A percentile compares a stretch with the other conserved stretches of the same genome.
phyloP scores from a whole-genome alignment of 2,113 vertebrate genomes.

The Calidris pugnax region DNA sequence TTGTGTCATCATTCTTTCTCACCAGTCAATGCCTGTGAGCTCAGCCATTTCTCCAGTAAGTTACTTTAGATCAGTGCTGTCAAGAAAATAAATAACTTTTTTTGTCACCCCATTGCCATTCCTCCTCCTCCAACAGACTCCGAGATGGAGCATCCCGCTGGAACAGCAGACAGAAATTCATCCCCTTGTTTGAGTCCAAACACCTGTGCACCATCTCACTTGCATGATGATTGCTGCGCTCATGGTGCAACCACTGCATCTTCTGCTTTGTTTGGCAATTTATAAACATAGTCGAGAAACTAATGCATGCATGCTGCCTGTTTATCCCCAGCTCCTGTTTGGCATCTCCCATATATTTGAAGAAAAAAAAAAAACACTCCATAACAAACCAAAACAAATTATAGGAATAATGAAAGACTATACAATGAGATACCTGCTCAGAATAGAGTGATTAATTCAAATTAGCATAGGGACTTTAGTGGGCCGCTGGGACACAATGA shows the following conservation, averaged over 20 bases:
- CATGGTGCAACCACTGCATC: not conserved
- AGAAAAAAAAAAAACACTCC: not conserved
- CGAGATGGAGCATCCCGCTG: not conserved
- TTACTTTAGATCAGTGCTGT: not conserved
- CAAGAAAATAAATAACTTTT: slow-evolving; percentile 5
- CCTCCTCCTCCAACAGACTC: not conserved
- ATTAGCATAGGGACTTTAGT: slow-evolving; percentile 31
- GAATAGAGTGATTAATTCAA: slow-evolving; percentile 44
- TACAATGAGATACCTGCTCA: slow-evolving; percentile 15
- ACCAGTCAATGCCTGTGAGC: not conserved
- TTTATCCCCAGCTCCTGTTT: not conserved
- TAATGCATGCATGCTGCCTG: not conserved
- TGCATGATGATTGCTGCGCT: not conserved
- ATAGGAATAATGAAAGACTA: slow-evolving; percentile 2
- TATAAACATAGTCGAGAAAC: not conserved
- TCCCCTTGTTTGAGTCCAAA: not conserved
- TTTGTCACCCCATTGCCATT: not conserved
- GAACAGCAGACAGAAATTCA: not conserved
- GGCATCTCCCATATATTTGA: not conserved
- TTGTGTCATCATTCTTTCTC: slow-evolving; percentile 10
- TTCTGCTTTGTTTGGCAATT: not conserved
- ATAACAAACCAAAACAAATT: not conserved
- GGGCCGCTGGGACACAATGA: not conserved
- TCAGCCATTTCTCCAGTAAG: not conserved
- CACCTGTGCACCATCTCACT: not conserved